Base-by-base conservation (phyloP, 1,140 invertebrate genomes). In the Drosophila bocqueti region DNA sequence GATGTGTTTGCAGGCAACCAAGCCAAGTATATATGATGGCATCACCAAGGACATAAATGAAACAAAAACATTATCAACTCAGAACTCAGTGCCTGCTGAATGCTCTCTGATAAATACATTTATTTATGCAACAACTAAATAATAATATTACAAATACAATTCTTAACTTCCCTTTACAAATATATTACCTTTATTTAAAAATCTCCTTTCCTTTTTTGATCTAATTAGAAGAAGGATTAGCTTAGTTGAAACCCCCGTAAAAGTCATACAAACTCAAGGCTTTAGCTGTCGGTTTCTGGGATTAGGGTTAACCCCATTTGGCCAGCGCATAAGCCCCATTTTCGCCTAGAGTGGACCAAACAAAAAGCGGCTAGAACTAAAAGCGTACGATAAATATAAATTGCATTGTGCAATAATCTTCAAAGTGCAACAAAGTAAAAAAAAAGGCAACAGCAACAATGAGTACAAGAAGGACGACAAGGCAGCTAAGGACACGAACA, bases 381-480 rank as follows among this genome's bases (percentile, higher is more conserved):
- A 83, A 87, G 79, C 79, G 72, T 76, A 87, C 83, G 83, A 86
- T 86, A 86, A 86, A 86, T 86, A 86, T 86, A 86, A 86, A 86
- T 86, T 86, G 83, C 83, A 87, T 86, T 87, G 83, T 86, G 83
- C 83, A 86, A 86, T 86, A 86, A 86, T 86, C 83, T 86, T 87
- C 80, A 87, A 86, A 86, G 83, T 86, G 83, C 83, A 85, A 85
- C 82, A 85, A 85, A 85, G 82, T 85, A 85, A 79, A 76, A 79
- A 81, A 59, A 60, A 58, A 69, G 11, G 38, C 54, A 79, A 38
- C 61, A 80, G 63, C 52, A 66, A 73, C 62, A 46, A 60, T 26
- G 60, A 36, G 61, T 46, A 71, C 58, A 68, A 72, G 73, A 49
- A 67, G 76, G 46, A 62, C 59, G 61, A 49, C 76, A 59, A 68